These are phyloP conservation scores for Melanaphis sacchari DNA, from an alignment of 1,140 invertebrate genomes.

Conservation along the genomic window DNA sequence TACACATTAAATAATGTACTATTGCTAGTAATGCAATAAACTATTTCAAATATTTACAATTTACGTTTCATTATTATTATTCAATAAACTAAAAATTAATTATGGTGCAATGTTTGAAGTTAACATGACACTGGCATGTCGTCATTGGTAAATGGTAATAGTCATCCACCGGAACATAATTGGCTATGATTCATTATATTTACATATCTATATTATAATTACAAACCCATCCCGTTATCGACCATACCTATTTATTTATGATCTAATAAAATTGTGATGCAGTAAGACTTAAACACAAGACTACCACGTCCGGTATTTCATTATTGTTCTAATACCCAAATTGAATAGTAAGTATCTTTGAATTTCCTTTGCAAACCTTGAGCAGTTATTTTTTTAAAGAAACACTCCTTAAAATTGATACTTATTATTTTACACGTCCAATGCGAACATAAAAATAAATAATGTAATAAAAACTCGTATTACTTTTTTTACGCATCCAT, in stretches of 20 bases:
- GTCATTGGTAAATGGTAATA: neutral
- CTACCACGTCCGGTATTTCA: neutral
- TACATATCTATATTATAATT: neutral
- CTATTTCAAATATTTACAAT: neutral
- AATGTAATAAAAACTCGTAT: neutral
- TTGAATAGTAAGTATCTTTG: neutral
- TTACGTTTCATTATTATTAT: neutral
- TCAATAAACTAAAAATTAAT: neutral
- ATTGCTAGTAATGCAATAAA: neutral
- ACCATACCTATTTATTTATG: neutral
- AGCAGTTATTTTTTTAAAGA: neutral
- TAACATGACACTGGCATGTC: neutral
- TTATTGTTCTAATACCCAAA: neutral
- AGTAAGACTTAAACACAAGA: neutral
- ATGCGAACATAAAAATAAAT: neutral
- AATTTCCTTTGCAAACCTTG: neutral
- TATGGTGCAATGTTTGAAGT: neutral
- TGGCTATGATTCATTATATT: neutral
- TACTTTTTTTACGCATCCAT: neutral
- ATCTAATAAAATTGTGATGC: neutral
- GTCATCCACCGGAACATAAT: neutral
- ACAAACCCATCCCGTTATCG: neutral
- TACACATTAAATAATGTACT: neutral
- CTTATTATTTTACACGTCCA: neutral
- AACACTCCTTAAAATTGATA: neutral